Evolutionary conservation across 2,797 vertebrate species (phyloP), one percentile per base, ranked within the genome.

Genomic region (Limnodromus scolopaceus): DNA sequence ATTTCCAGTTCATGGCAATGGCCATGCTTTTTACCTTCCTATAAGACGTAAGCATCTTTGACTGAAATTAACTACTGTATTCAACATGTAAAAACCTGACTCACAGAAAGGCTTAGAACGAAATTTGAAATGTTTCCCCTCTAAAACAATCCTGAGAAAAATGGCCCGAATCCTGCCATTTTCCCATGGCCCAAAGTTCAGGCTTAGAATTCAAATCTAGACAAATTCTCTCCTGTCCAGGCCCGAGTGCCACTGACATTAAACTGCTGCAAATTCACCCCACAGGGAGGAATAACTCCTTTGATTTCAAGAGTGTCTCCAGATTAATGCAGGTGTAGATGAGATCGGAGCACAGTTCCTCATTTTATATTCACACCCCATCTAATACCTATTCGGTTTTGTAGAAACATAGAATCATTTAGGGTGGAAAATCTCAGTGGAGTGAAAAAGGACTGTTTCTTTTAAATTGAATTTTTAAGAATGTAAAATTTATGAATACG

Each of bases 311-410:
- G 16, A 93, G 19, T 64, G 53, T 45, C 54, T 78, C n/a, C 66
- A 76, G n/a, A 48, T 46, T 51, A 78, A 84, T 51, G n/a, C 11
- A 86, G 49, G 30, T 51, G 10, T 23, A 86, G 57, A 75, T 68
- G 58, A 78, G 16, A 78, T 49, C 3, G 71, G n/a, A 48, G 3
- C 9, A 60, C 8, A 14, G 38, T 16, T 43, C 25, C 70, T 93
- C 30, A 84, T 92, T 88, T 88, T 82, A 43, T 39, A 63, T 61
- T 89, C 63, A 51, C 39, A 13, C 5, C 8, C n/a, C n/a, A 84
- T 69, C n/a, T 54, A 78, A 63, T 76, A 75, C 22, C 11, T 58
- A 46, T 65, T 79, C 82, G 16, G 13, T 58, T 96, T 92, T 66
- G 30, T 48, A 70, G 32, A 82, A 84, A 71, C 30, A 61, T 25